phyloP scores from a whole-genome alignment of 2,113 vertebrate species.

The Trematocara stigmaticum region DNA sequence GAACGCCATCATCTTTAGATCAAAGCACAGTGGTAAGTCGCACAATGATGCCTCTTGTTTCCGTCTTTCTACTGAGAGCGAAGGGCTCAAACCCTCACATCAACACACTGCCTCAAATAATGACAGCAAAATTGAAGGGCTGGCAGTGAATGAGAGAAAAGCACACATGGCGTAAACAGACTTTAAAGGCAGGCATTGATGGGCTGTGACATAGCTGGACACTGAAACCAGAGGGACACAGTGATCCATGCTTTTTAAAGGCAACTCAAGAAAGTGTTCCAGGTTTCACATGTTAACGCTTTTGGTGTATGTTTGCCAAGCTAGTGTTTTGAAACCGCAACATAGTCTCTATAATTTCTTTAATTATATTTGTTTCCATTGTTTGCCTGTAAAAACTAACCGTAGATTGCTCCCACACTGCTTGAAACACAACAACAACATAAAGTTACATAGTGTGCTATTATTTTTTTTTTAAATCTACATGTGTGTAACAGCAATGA shows the following conservation, averaged over 20 bases:
- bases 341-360: not conserved
- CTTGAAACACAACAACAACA: not conserved
- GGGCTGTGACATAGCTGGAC: not conserved
- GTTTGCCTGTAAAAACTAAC: not conserved
- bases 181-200: not conserved
- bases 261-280: not conserved
- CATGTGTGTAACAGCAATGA: not conserved
- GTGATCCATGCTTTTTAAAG: not conserved
- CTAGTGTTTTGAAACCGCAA: not conserved
- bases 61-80: not conserved
- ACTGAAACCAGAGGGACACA: not conserved
- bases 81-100: not conserved
- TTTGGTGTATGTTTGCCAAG: not conserved
- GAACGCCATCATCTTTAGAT: not conserved
- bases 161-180: not conserved
- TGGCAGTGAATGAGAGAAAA: not conserved
- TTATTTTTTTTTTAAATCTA: not conserved
- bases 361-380: not conserved
- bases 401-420: not conserved
- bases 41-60: constrained; percentile 2
- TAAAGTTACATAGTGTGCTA: not conserved
- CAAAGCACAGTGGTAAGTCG: not conserved
- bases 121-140: constrained; percentile 3
- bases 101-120: not conserved
- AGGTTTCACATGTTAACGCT: not conserved